Percentiles rank a stretch among this genome's conserved stretches.
Conservation (phyloP, 2,888 invertebrate genomes). For the Eupithecia tripunctaria region DNA sequence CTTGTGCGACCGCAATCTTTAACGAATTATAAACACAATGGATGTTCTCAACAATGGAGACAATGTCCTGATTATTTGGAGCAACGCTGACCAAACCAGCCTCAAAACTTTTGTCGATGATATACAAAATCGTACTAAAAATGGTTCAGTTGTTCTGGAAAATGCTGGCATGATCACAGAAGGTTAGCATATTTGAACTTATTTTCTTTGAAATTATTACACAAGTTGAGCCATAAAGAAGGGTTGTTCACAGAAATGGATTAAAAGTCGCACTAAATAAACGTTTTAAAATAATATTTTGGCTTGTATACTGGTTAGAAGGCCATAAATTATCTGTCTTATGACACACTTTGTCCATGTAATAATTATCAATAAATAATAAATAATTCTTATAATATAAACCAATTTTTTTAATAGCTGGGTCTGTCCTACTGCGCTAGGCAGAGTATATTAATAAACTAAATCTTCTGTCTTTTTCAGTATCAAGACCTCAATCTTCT, state of each 20-base stretch:
- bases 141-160: constrained; percentile 83
- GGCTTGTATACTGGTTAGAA: too few species aligned
- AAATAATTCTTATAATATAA: too few species aligned
- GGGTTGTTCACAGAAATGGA: neutral
- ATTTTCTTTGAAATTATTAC: neutral
- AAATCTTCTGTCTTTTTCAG: constrained; percentile 62
- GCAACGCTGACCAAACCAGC: constrained; percentile 72
- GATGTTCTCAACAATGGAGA: constrained; percentile 67
- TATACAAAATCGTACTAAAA: constrained; percentile 73
- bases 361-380: too few species aligned
- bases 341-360: neutral
- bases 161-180: constrained; percentile 85
- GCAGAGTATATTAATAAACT: neutral
- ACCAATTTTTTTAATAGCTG: too few species aligned
- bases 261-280: too few species aligned
- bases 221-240: neutral
- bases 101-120: constrained; percentile 81
- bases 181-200: constrained; percentile 73
- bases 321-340: neutral
- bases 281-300: too few species aligned
- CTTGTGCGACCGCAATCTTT: neutral
- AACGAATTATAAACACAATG: constrained; percentile 54
- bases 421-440: too few species aligned
- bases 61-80: constrained; percentile 85
- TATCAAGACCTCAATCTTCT: constrained; percentile 83